phyloP scores from a whole-genome alignment of 2,113 vertebrate genomes.

The Bolborhynchus lineola region DNA sequence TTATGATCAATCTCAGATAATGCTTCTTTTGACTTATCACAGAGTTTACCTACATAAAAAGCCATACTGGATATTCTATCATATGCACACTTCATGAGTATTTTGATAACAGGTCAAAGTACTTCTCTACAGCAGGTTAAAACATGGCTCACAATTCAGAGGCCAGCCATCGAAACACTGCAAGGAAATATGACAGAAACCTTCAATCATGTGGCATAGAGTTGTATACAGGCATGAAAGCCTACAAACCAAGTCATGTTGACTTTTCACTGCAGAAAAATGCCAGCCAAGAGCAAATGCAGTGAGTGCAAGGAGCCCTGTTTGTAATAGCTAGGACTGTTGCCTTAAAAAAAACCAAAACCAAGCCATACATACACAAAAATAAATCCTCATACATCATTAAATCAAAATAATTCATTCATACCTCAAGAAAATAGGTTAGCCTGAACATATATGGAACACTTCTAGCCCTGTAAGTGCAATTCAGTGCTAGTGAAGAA shows the following conservation, averaged over 20 bases:
- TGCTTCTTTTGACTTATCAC: background rate
- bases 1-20: background rate
- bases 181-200: background rate
- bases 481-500: background rate
- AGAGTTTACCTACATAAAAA: background rate
- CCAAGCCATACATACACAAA: background rate
- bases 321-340: background rate
- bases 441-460: background rate
- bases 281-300: background rate
- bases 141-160: background rate
- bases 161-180: background rate
- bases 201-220: background rate
- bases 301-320: background rate
- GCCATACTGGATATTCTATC: background rate
- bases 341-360: background rate
- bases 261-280: background rate
- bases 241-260: background rate
- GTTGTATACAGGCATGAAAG: background rate
- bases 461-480: fast-evolving
- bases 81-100: background rate
- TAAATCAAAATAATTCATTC: background rate
- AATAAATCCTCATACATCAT: background rate
- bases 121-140: background rate
- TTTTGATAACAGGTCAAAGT: background rate
- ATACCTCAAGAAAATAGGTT: background rate